Conservation (phyloP, 2,113 vertebrate species). For the Austrofundulus limnaeus region DNA sequence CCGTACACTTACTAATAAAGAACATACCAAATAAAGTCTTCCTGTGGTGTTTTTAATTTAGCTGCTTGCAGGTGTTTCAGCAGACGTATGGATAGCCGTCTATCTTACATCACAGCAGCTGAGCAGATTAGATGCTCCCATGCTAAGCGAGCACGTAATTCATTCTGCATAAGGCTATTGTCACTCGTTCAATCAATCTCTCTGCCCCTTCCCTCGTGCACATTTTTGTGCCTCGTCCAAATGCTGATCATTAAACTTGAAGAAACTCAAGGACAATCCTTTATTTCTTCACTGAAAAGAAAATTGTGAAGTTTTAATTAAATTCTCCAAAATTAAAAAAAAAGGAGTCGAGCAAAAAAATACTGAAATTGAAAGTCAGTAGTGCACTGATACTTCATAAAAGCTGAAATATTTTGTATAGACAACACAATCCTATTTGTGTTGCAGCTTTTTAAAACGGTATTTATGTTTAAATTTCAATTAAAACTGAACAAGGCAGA, state of each 20-base stretch:
- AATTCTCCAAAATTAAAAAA: constrained; percentile 50
- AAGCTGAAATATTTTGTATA: constrained; percentile 14
- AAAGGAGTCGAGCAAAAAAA: constrained; percentile 36
- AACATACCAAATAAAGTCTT: constrained; percentile 21
- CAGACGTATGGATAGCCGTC: constrained; percentile 40
- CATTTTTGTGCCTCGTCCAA: constrained; percentile 24
- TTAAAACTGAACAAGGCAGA: constrained; percentile 20
- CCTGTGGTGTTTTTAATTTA: constrained; percentile 41
- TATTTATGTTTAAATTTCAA: constrained; percentile 41
- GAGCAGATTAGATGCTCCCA: constrained; percentile 60
- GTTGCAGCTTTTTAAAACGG: constrained; percentile 14
- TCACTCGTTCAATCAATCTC: constrained; percentile 57
- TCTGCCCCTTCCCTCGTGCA: constrained; percentile 16
- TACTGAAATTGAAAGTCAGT: constrained; percentile 50
- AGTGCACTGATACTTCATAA: constrained; percentile 12
- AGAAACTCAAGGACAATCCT: constrained; percentile 67
- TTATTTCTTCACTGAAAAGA: constrained; percentile 50
- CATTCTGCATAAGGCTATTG: constrained; percentile 53
- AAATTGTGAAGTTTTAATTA: constrained; percentile 57
- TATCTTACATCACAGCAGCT: constrained; percentile 54
- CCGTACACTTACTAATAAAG: not conserved
- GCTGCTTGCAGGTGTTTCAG: constrained; percentile 40
- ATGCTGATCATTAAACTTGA: constrained; percentile 62
- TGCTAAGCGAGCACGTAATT: constrained; percentile 47
- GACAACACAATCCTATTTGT: not conserved